phyloP scores from a whole-genome alignment of 2,797 vertebrate genomes.

The Emys orbicularis region DNA sequence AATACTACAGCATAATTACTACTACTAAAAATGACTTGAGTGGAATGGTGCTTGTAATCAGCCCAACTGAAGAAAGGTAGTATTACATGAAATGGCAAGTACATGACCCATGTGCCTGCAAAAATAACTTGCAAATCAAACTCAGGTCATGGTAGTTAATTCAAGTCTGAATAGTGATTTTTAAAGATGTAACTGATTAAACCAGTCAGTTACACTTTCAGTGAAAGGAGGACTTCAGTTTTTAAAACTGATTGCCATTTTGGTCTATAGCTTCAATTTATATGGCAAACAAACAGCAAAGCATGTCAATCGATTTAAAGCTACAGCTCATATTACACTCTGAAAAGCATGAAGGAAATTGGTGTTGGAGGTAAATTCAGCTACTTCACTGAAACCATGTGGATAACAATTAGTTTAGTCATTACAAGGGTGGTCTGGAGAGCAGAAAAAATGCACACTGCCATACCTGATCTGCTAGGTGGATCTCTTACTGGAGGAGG shows the following conservation, averaged over 20 bases:
- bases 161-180: not conserved
- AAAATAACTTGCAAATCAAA: not conserved
- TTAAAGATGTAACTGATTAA: not conserved
- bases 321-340: not conserved
- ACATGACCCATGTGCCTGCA: not conserved
- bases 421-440: not conserved
- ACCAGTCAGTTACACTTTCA: not conserved
- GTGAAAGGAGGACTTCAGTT: not conserved
- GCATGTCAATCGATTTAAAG: not conserved
- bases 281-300: not conserved
- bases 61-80: not conserved
- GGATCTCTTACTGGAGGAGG: slow-evolving; percentile 89
- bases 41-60: not conserved
- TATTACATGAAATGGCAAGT: not conserved
- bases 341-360: not conserved
- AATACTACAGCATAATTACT: not conserved
- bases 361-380: not conserved
- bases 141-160: not conserved
- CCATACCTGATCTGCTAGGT: slow-evolving; percentile 87
- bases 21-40: not conserved
- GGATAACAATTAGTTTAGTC: not conserved
- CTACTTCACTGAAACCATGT: not conserved
- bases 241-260: not conserved
- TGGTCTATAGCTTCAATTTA: not conserved
- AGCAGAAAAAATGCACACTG: not conserved